phyloP scores from a whole-genome alignment of 2,888 invertebrate genomes.

The Drosophila aldrichi region DNA sequence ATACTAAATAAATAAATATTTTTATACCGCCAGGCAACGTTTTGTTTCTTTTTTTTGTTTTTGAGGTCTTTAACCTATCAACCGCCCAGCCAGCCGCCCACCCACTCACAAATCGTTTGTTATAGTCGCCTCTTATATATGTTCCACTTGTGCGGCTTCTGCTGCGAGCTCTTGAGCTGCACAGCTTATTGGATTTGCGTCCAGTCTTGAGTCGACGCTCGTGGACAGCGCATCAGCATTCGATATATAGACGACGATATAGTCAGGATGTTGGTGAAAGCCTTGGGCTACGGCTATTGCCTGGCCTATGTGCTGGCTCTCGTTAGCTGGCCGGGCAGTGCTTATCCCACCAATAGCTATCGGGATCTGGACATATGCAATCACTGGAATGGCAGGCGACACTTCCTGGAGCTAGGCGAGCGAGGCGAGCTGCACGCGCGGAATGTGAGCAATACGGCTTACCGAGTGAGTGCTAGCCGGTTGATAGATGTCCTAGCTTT shows the following conservation, averaged over 20 bases:
- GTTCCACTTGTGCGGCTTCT: conserved; percentile 60
- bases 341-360: conserved; percentile 81
- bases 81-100: neutral
- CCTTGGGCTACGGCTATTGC: conserved; percentile 64
- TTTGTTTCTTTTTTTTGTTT: neutral
- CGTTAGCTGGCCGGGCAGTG: conserved; percentile 51
- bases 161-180: conserved; percentile 40
- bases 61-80: conserved; percentile 56
- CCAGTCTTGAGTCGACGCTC: conserved; percentile 72
- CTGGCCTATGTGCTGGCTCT: conserved; percentile 56
- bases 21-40: conserved; percentile 56
- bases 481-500: neutral
- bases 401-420: conserved; percentile 85
- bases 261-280: conserved; percentile 47
- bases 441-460: conserved; percentile 84
- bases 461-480: conserved; percentile 76
- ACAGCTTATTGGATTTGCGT: conserved; percentile 79
- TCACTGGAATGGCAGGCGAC: conserved; percentile 85
- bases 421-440: conserved; percentile 84
- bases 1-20: conserved; percentile 57
- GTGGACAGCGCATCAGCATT: conserved; percentile 59
- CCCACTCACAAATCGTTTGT: conserved; percentile 35
- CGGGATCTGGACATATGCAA: conserved; percentile 84
- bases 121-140: conserved; percentile 34
- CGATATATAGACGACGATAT: conserved; percentile 26